Evolutionary conservation across 2,888 invertebrate genomes (phyloP).

Genomic region (Mycalesis mineus): DNA sequence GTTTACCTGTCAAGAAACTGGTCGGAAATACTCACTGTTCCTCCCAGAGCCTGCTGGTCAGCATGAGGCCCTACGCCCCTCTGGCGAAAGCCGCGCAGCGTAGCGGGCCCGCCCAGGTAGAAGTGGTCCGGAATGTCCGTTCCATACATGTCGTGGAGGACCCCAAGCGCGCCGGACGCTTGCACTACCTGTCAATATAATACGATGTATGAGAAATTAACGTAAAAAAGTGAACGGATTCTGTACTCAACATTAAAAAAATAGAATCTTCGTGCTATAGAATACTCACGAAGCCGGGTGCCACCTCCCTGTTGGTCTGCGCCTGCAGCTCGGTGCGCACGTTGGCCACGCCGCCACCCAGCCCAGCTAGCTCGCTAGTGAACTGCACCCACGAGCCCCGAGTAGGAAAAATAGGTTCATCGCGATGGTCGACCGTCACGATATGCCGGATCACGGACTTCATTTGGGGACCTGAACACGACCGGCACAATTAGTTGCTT

Average conservation of each 20-base stretch:
- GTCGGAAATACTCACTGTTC: conserved; percentile 78
- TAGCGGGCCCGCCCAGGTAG: conserved; percentile 93
- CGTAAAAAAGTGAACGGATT: no score
- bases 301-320: conserved; percentile 50
- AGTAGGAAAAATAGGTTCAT: conserved; percentile 88
- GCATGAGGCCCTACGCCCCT: conserved; percentile 91
- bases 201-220: no score
- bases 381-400: conserved; percentile 84
- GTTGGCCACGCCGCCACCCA: conserved; percentile 96
- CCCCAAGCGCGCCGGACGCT: conserved; percentile 82
- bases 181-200: conserved; percentile 81
- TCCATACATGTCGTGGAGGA: conserved; percentile 81
- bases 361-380: conserved; percentile 89
- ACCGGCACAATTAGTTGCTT: no score
- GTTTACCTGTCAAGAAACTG: background rate
- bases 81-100: conserved; percentile 91
- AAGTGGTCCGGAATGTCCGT: conserved; percentile 85
- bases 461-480: conserved; percentile 90
- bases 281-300: conserved; percentile 43
- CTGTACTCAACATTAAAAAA: no score
- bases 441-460: conserved; percentile 92
- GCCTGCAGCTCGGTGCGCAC: conserved; percentile 84
- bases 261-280: no score
- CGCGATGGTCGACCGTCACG: conserved; percentile 86
- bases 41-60: conserved; percentile 86